Percentiles rank a stretch among this genome's conserved stretches.
Evolutionary conservation across 2,888 invertebrate genomes (phyloP).

Genomic region (Morpho helenor): DNA sequence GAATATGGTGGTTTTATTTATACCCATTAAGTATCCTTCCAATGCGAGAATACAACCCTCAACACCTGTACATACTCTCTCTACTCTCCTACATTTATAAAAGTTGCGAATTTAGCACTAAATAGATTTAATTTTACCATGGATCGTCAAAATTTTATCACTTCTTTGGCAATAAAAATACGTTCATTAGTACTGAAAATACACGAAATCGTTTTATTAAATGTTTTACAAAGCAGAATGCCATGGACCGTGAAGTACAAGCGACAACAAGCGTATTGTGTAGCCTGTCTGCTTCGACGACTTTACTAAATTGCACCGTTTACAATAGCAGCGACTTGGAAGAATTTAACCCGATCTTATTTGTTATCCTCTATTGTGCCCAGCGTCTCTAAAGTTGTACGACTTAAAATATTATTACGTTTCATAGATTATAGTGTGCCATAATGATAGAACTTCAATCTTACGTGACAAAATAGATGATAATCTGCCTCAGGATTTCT

Average conservation of each 20-base stretch:
- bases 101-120: too few species aligned
- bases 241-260: slow-evolving; percentile 7
- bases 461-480: too few species aligned
- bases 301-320: slow-evolving; percentile 11
- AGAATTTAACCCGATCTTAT: slow-evolving; percentile 16
- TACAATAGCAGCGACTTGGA: slow-evolving; percentile 12
- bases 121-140: too few species aligned
- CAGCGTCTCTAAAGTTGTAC: slow-evolving; percentile 3
- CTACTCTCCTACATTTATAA: too few species aligned
- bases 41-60: too few species aligned
- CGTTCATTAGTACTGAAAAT: slow-evolving; percentile 5
- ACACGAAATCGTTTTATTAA: slow-evolving; percentile 9
- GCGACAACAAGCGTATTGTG: slow-evolving; percentile 10
- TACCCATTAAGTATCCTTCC: too few species aligned
- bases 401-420: not conserved
- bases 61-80: too few species aligned
- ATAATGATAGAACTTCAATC: too few species aligned
- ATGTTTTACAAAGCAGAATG: slow-evolving; percentile 9
- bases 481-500: too few species aligned
- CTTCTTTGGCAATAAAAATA: not conserved
- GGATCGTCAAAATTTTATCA: too few species aligned
- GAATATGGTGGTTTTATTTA: too few species aligned
- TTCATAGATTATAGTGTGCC: too few species aligned
- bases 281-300: slow-evolving; percentile 9
- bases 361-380: slow-evolving; percentile 12